Percentiles rank a stretch among this genome's conserved stretches.
phyloP scores from a whole-genome alignment of 2,113 vertebrate species.

The Leptosomus discolor region DNA sequence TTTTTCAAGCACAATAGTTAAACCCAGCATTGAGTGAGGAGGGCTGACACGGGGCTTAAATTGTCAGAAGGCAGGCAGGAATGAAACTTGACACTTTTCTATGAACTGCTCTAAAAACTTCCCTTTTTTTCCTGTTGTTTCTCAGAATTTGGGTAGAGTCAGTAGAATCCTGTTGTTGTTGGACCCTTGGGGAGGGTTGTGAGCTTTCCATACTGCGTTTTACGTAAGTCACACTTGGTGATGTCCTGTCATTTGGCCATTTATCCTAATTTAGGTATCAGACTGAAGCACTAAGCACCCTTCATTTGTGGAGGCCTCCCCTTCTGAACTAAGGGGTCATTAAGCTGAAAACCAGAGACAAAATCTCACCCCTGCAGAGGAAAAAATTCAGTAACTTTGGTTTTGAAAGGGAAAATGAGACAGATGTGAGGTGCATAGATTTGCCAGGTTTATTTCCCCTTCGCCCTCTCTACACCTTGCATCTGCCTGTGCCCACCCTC shows the following conservation, averaged over 20 bases:
- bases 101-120: background rate
- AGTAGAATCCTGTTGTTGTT: background rate
- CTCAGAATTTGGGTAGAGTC: background rate
- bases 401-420: background rate
- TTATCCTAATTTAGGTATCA: rapidly evolving
- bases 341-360: background rate
- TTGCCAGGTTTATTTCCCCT: background rate
- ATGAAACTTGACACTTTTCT: background rate
- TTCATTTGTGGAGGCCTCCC: background rate
- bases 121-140: background rate
- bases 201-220: rapidly evolving
- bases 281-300: background rate
- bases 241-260: background rate
- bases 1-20: background rate
- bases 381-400: too few species aligned
- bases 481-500: background rate
- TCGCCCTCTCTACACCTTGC: rapidly evolving
- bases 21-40: background rate
- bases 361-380: background rate
- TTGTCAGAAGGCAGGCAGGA: background rate
- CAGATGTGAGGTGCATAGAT: background rate
- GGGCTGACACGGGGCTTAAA: background rate
- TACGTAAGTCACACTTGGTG: rapidly evolving
- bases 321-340: background rate
- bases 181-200: background rate